phyloP scores from a whole-genome alignment of 2,888 invertebrate genomes.

The Dicyrtomina minuta region DNA sequence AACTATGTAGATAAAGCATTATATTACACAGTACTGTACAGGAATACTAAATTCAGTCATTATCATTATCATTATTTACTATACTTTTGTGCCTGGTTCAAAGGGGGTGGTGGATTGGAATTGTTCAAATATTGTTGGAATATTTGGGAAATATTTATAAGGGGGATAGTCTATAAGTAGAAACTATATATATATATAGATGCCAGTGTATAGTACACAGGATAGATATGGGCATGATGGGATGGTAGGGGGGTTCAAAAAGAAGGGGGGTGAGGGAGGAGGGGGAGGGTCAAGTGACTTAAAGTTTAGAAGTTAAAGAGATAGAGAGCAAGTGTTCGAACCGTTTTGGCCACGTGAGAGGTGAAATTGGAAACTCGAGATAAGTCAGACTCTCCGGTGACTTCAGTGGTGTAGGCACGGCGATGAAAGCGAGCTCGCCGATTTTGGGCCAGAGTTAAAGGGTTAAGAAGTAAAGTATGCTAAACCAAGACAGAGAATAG shows the following conservation, averaged over 20 bases:
- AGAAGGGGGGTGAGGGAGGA: neutral
- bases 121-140: too few relatives aligned
- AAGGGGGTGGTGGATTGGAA: too few relatives aligned
- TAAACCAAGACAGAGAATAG: conserved; percentile 32
- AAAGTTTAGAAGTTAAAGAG: neutral
- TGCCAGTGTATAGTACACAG: neutral
- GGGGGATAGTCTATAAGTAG: neutral
- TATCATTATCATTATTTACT: too few relatives aligned
- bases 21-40: too few relatives aligned
- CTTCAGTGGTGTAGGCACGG: conserved; percentile 72
- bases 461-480: conserved; percentile 77
- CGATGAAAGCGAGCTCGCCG: conserved; percentile 75
- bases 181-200: neutral
- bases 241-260: neutral
- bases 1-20: too few relatives aligned
- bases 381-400: conserved; percentile 50
- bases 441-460: conserved; percentile 79
- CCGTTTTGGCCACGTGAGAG: conserved; percentile 53
- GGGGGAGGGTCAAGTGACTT: conserved; percentile 4
- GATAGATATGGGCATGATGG: neutral
- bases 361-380: conserved; percentile 53
- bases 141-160: neutral
- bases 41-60: too few relatives aligned
- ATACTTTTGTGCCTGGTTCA: too few relatives aligned
- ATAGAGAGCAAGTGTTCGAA: conserved; percentile 42